Conservation (phyloP, 2,113 vertebrate species). For the Cheilinus undulatus region DNA sequence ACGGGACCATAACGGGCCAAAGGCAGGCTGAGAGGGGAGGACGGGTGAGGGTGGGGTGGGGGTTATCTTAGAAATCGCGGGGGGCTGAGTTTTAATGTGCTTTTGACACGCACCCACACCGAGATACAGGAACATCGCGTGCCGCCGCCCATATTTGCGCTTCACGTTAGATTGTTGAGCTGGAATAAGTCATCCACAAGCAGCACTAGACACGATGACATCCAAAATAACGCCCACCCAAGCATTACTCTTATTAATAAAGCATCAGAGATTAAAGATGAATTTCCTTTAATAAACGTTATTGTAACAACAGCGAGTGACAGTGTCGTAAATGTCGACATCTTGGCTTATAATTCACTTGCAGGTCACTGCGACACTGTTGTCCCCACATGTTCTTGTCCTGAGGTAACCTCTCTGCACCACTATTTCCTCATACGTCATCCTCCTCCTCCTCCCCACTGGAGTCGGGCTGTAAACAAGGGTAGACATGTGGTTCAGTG, state of each 20-base stretch:
- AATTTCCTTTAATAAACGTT: background rate
- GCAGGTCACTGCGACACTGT: slow-evolving; percentile 75
- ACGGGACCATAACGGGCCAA: slow-evolving; percentile 8
- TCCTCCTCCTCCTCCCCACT: slow-evolving; percentile 21
- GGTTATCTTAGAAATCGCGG: background rate
- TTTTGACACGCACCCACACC: slow-evolving; percentile 39
- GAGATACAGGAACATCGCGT: slow-evolving; percentile 43
- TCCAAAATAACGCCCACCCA: background rate
- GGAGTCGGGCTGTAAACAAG: slow-evolving; percentile 75
- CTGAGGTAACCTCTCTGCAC: slow-evolving; percentile 54
- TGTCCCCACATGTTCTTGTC: slow-evolving; percentile 63
- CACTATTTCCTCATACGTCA: slow-evolving; percentile 74
- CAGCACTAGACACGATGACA: background rate
- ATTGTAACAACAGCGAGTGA: background rate
- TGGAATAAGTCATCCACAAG: background rate
- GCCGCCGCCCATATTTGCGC: slow-evolving; percentile 27
- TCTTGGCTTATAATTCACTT: background rate
- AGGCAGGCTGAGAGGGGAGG: slow-evolving; percentile 1
- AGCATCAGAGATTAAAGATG: background rate
- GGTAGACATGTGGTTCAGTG: slow-evolving; percentile 61
- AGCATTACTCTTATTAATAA: background rate
- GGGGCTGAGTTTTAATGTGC: slow-evolving; percentile 13
- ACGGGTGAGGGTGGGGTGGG: background rate
- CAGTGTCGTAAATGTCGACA: background rate
- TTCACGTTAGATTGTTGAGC: background rate